Conservation (phyloP, 2,113 vertebrate species). For the Mixornis gularis region DNA sequence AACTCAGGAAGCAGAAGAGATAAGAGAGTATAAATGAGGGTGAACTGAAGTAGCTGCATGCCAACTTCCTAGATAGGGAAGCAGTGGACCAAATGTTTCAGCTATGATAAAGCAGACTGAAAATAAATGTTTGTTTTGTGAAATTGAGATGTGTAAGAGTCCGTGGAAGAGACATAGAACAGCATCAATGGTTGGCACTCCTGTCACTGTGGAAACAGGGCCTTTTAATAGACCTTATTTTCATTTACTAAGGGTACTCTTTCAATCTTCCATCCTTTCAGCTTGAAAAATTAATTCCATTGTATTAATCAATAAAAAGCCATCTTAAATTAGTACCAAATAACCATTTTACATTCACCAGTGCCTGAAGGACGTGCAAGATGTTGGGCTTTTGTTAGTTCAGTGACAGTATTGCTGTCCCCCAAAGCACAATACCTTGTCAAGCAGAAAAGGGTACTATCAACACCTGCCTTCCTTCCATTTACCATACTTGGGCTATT, state of each 20-base stretch:
- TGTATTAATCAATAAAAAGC: constrained; percentile 3
- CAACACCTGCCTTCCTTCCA: constrained; percentile 13
- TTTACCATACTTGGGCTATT: neutral
- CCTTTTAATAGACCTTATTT: neutral
- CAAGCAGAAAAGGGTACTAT: neutral
- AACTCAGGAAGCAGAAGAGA: neutral
- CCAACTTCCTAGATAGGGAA: neutral
- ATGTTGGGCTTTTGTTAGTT: neutral
- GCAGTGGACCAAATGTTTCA: neutral
- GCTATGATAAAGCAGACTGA: neutral
- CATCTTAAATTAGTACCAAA: constrained; percentile 10
- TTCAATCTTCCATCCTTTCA: constrained; percentile 15
- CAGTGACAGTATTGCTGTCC: neutral
- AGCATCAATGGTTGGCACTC: neutral
- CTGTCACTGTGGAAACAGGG: neutral
- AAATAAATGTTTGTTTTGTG: neutral
- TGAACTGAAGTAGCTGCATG: neutral
- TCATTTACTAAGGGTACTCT: neutral
- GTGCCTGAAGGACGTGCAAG: neutral
- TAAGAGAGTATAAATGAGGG: neutral
- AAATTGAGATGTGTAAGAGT: neutral
- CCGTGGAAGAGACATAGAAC: neutral
- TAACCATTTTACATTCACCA: constrained; percentile 15
- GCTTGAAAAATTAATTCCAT: constrained; percentile 21
- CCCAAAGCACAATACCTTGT: neutral